Evolutionary conservation across 2,888 invertebrate species (phyloP), one percentile per base, ranked within the genome.

Genomic region (Sesamia inferens): DNA sequence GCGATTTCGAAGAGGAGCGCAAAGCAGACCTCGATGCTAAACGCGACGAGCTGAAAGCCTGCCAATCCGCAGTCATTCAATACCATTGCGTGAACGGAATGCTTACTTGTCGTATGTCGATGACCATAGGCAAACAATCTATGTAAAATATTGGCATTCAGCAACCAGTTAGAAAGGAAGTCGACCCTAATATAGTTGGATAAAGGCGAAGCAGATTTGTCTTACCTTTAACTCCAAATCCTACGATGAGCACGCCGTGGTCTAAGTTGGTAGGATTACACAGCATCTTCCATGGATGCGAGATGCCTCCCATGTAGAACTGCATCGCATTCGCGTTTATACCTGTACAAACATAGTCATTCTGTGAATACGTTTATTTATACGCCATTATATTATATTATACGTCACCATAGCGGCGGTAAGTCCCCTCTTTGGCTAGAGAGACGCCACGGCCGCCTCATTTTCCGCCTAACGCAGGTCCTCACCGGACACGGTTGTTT

Each of bases 271-370:
- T 95, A 2, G 98, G 98, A 87, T 96, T 97, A 93, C 99, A 99
- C 19, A 99, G 96, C 88, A 98, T 96, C 89, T 97, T 98, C 97
- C 97, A 98, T 0, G 99, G 99, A 95, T 99, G 99, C 0, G 99
- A 99, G 19, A 99, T 97, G 13, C 99, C 99, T 5, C 99, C 99
- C 89, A 98, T 97, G 92, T 99, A 99, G 93, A 99, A 99, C 97
- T 99, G 98, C 99, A 99, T 99, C 0, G 98, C 99, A 93, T 99
- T 98, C 0, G 99, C 99, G 92, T 99, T 99, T 87, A 99, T 98
- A 81, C 97, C 97, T 97, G 83, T 3, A 82, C 81, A 39, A 47
- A 73, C 55, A 58, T 1, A 54, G 6, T 63, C n/a, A 24, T 11
- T 8, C 19, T 22, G 19, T 22, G 5, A 58, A 22, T 54, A n/a